These are phyloP conservation scores for mouse (Mus musculus) DNA, from an alignment of 2,113 vertebrate species.

Conservation along the genomic window DNA sequence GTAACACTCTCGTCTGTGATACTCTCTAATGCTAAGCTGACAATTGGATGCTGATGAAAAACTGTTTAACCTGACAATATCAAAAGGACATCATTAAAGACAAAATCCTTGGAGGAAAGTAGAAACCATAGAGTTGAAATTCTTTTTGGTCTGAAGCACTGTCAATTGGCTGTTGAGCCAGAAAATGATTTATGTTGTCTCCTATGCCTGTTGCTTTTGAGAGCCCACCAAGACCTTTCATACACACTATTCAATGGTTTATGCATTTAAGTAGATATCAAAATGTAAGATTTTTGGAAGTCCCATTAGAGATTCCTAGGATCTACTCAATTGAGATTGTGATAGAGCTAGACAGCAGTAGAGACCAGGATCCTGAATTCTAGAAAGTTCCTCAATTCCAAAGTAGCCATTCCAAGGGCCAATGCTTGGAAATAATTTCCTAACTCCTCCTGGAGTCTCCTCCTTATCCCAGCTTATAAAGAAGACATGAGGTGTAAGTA, in stretches of 20 bases:
- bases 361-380: neutral
- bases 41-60: slow-evolving; percentile 58
- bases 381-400: neutral
- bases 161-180: neutral
- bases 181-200: neutral
- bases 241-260: neutral
- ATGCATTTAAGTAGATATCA: neutral
- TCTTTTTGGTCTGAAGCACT: neutral
- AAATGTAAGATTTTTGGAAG: neutral
- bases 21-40: neutral
- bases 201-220: too few relatives aligned
- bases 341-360: neutral
- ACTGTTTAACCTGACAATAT: slow-evolving; percentile 25
- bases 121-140: neutral
- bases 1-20: neutral
- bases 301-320: neutral
- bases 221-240: neutral
- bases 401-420: neutral
- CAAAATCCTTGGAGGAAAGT: slow-evolving; percentile 14
- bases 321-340: neutral
- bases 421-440: neutral
- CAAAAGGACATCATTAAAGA: neutral
- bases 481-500: neutral
- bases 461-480: neutral
- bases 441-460: neutral